Evolutionary conservation across 2,113 vertebrate species (phyloP).

Genomic region (Mastomys coucha): DNA sequence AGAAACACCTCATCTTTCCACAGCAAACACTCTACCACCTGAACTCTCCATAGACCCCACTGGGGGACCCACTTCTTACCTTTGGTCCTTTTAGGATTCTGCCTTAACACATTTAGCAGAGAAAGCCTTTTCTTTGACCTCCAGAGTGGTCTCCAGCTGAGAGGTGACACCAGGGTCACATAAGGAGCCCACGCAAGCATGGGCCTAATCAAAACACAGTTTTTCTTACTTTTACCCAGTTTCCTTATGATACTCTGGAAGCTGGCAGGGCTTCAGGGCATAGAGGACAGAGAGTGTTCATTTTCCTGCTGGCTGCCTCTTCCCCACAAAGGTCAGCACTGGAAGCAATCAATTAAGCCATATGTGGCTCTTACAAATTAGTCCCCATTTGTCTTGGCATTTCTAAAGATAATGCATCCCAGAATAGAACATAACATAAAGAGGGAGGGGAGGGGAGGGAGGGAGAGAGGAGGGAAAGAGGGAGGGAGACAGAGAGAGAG

Average conservation of each 20-base stretch:
- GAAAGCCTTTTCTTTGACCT: not conserved
- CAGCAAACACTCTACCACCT: not conserved
- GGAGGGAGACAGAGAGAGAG: not conserved
- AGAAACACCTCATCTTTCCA: not conserved
- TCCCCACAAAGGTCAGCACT: slow-evolving; percentile 60
- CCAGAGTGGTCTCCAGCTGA: not conserved
- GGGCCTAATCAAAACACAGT: not conserved
- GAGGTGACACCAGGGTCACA: not conserved
- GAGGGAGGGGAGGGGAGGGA: not conserved
- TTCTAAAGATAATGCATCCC: slow-evolving; percentile 60
- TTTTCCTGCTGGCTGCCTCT: not conserved
- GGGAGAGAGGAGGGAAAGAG: rapidly evolving
- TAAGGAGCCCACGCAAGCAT: not conserved
- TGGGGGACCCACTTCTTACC: rapidly evolving
- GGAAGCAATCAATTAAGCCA: slow-evolving; percentile 68
- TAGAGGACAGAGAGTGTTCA: not conserved
- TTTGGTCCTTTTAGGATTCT: not conserved
- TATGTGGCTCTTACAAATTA: slow-evolving; percentile 61
- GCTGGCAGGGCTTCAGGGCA: rapidly evolving
- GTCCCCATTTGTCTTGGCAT: slow-evolving; percentile 63
- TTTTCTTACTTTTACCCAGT: slow-evolving; percentile 8
- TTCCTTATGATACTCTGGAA: slow-evolving; percentile 24
- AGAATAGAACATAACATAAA: slow-evolving; percentile 54
- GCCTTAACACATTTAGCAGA: not conserved
- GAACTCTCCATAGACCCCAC: too few relatives aligned